These are phyloP conservation scores for Macquaria ambigua DNA, from an alignment of 2,113 vertebrate species.

Conservation along the genomic window DNA sequence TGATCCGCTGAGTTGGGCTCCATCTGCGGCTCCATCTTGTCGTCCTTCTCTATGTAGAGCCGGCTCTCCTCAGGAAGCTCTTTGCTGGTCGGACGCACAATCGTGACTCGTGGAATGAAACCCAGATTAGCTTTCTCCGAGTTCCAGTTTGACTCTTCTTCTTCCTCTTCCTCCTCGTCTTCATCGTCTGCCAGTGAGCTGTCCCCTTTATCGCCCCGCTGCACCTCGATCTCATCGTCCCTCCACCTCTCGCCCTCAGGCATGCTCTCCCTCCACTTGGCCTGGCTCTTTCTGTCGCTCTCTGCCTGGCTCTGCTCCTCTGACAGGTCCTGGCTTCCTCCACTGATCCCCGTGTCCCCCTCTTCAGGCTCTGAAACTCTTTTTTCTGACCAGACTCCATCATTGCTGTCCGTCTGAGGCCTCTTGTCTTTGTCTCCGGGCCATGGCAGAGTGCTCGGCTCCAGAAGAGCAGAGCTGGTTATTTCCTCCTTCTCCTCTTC, in stretches of 20 bases:
- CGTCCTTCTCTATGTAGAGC: constrained; percentile 27
- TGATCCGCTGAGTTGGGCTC: constrained; percentile 26
- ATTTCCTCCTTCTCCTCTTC: constrained; percentile 1
- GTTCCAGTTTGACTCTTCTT: constrained; percentile 37
- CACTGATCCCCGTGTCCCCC: constrained; percentile 42
- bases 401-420: not conserved
- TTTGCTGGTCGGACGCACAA: constrained; percentile 53
- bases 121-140: constrained; percentile 61
- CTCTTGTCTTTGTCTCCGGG: constrained; percentile 51
- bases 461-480: constrained; percentile 47
- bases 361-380: constrained; percentile 33
- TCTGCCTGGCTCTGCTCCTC: constrained; percentile 47
- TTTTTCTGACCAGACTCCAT: constrained; percentile 41
- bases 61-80: constrained; percentile 47
- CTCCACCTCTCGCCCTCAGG: constrained; percentile 79
- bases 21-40: not conserved
- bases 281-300: constrained; percentile 27
- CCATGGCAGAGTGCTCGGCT: constrained; percentile 73
- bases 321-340: constrained; percentile 55
- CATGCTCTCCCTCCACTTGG: constrained; percentile 81
- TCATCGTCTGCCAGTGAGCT: constrained; percentile 70
- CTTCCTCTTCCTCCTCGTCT: constrained; percentile 48
- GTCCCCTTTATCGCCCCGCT: constrained; percentile 16
- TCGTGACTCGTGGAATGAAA: constrained; percentile 82
- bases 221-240: constrained; percentile 44